Conservation (phyloP, 64 coral and sea anemone genomes). For the Platygyra sinensis region DNA sequence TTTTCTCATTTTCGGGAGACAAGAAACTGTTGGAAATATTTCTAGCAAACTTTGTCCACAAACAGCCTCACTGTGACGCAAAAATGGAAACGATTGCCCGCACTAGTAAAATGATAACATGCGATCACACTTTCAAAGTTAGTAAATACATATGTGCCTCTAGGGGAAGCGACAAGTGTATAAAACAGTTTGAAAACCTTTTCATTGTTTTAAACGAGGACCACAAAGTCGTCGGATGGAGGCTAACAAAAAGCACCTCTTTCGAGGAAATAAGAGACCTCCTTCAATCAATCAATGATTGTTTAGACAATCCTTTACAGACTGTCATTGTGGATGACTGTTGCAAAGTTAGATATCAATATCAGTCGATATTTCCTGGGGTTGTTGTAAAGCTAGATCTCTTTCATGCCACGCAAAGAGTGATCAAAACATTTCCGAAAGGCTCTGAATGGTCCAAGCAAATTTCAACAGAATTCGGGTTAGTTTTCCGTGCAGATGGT, state of each 20-base stretch:
- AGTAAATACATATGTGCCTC: conserved; percentile 64
- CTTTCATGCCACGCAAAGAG: conserved; percentile 55
- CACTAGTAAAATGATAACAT: conserved; percentile 40
- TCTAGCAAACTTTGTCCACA: conserved; percentile 40
- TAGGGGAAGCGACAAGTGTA: conserved; percentile 13
- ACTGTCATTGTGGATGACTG: conserved; percentile 48
- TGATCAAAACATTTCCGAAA: conserved; percentile 26
- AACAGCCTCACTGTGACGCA: conserved; percentile 1
- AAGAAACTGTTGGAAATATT: conserved; percentile 51
- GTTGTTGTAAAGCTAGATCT: conserved; percentile 20
- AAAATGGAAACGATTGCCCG: conserved; percentile 4
- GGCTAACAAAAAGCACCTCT: conserved; percentile 26
- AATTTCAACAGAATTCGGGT: conserved; percentile 44
- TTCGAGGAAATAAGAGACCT: conserved; percentile 71
- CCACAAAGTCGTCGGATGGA: conserved; percentile 44
- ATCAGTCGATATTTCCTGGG: conserved; percentile 1
- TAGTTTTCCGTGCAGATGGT: conserved; percentile 39
- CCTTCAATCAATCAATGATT: no score
- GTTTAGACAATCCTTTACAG: no score
- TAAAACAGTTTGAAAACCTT: conserved; percentile 64
- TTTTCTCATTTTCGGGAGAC: conserved; percentile 62
- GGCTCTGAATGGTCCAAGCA: neutral
- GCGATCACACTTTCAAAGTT: conserved; percentile 70
- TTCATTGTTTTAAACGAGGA: conserved; percentile 57
- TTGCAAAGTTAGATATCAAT: neutral